Evolutionary conservation across 1,140 invertebrate genomes (phyloP).

Genomic region (Cyclargus thomasi): DNA sequence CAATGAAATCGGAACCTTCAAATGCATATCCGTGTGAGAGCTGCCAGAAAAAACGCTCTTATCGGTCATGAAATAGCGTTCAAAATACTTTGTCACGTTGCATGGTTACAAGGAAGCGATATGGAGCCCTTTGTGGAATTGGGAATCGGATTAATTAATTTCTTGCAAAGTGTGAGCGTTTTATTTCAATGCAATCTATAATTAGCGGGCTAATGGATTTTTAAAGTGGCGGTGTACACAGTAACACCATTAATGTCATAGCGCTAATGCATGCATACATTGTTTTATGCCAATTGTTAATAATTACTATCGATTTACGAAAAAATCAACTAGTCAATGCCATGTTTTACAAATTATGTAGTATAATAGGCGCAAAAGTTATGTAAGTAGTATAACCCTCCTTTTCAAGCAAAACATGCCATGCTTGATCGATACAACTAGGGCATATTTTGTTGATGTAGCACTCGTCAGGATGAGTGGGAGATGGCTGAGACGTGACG

Average conservation of each 20-base stretch:
- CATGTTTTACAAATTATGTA: no score
- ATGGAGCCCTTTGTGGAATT: slow-evolving; percentile 43
- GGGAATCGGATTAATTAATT: slow-evolving; percentile 29
- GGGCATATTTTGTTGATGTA: slow-evolving; percentile 15
- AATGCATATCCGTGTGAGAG: slow-evolving; percentile 30
- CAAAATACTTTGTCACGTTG: slow-evolving; percentile 29
- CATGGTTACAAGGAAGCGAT: slow-evolving; percentile 48
- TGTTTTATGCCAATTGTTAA: neutral
- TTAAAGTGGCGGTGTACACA: neutral
- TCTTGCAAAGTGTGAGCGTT: slow-evolving; percentile 7
- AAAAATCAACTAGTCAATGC: slow-evolving; percentile 15
- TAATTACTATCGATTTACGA: neutral
- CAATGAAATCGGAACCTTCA: slow-evolving; percentile 55
- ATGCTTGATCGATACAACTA: slow-evolving; percentile 27
- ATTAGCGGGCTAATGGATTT: neutral
- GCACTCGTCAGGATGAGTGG: slow-evolving; percentile 25
- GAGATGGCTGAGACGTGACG: slow-evolving; percentile 20
- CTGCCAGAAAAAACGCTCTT: slow-evolving; percentile 36
- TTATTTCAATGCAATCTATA: neutral
- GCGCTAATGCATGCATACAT: slow-evolving; percentile 7
- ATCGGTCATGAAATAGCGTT: slow-evolving; percentile 23
- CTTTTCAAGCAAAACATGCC: no score
- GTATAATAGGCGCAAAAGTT: no score
- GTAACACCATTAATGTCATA: neutral
- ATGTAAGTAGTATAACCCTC: no score